A percentile compares a stretch with the other conserved stretches of the same genome.
These are phyloP conservation scores for Myopa testacea DNA, from an alignment of 2,888 invertebrate species.

Conservation along the genomic window DNA sequence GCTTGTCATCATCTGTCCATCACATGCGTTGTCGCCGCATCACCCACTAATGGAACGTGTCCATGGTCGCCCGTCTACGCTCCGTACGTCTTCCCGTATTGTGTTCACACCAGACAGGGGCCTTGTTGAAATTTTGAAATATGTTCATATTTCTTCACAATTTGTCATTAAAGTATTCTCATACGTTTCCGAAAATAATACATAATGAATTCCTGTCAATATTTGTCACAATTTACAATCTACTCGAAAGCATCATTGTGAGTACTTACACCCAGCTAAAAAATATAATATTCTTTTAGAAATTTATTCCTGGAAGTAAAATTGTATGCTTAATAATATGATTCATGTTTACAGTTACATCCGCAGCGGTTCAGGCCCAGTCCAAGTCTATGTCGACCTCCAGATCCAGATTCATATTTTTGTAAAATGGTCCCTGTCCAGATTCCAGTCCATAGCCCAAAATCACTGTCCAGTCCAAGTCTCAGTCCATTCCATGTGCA, in stretches of 20 bases:
- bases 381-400: no score
- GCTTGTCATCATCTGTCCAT: slow-evolving; percentile 53
- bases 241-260: not conserved
- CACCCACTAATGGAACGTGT: slow-evolving; percentile 51
- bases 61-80: slow-evolving; percentile 33
- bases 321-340: no score
- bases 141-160: slow-evolving; percentile 1
- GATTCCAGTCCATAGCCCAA: no score
- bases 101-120: not conserved
- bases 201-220: not conserved
- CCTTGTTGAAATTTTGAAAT: not conserved
- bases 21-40: slow-evolving; percentile 49
- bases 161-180: slow-evolving; percentile 11
- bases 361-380: no score
- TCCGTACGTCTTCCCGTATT: not conserved
- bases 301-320: no score
- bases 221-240: not conserved
- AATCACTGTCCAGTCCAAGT: no score
- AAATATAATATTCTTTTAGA: no score
- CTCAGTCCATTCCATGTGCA: no score
- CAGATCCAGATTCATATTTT: no score
- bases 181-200: not conserved
- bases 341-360: no score
- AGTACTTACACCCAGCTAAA: not conserved
- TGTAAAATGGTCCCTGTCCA: no score